Conservation (phyloP, 2,113 vertebrate genomes). For the Glaucomys volans region DNA sequence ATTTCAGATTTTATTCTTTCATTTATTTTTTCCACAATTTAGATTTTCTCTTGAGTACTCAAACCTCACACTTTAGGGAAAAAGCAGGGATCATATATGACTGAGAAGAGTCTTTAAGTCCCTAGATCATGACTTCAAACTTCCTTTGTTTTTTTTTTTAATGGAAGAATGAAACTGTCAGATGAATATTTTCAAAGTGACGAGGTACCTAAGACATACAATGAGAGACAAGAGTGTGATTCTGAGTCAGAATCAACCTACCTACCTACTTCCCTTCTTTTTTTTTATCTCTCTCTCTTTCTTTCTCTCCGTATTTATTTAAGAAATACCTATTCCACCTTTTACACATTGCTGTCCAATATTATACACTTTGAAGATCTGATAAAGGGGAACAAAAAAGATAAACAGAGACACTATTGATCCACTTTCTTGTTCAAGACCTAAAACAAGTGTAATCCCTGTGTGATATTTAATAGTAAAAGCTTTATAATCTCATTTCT, state of each 20-base stretch:
- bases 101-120: not conserved
- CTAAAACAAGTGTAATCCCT: not conserved
- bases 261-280: rapidly evolving
- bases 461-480: not conserved
- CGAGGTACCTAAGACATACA: not conserved
- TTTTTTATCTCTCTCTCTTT: not conserved
- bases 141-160: no score
- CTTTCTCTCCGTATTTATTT: not conserved
- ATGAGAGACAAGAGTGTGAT: not conserved
- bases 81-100: not conserved
- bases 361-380: not conserved
- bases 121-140: not conserved
- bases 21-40: not conserved
- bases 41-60: not conserved
- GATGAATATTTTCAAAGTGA: not conserved
- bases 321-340: not conserved
- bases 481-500: not conserved
- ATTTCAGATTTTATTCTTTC: not conserved
- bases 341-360: not conserved
- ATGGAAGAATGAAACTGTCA: not conserved
- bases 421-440: not conserved
- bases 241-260: not conserved
- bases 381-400: not conserved
- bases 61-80: not conserved
- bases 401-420: not conserved